Evolutionary conservation across 2,113 vertebrate species (phyloP).

Genomic region (Passer domesticus): DNA sequence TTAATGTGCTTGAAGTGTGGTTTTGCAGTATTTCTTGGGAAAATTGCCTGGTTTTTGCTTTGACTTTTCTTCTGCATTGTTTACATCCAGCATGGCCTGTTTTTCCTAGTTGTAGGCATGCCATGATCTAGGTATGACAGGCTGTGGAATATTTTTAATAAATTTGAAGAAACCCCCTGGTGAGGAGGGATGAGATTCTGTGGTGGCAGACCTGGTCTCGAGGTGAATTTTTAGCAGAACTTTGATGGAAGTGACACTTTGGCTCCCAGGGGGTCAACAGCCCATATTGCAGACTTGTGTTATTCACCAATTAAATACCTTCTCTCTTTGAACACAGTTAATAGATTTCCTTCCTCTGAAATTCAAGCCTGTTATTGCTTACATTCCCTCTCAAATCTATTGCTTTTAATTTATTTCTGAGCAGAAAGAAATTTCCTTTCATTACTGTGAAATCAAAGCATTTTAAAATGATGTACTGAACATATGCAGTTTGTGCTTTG

Average conservation of each 20-base stretch:
- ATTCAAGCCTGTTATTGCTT: constrained; percentile 42
- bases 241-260: accelerated
- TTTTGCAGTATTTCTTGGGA: background rate
- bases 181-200: background rate
- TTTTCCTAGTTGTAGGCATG: background rate
- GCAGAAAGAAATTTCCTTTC: constrained; percentile 36
- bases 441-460: constrained; percentile 31
- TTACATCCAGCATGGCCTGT: background rate
- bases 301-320: constrained; percentile 57
- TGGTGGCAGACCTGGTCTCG: background rate
- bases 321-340: constrained; percentile 53
- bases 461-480: background rate
- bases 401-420: constrained; percentile 50
- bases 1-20: background rate
- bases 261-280: constrained; percentile 18
- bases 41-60: background rate
- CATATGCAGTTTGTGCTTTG: background rate
- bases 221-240: background rate
- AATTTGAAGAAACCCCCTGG: background rate
- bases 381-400: background rate
- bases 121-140: background rate
- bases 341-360: constrained; percentile 55
- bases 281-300: background rate
- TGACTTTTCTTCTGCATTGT: accelerated
- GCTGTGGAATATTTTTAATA: background rate